phyloP scores from a whole-genome alignment of 2,888 invertebrate genomes.

The Apamea monoglypha region DNA sequence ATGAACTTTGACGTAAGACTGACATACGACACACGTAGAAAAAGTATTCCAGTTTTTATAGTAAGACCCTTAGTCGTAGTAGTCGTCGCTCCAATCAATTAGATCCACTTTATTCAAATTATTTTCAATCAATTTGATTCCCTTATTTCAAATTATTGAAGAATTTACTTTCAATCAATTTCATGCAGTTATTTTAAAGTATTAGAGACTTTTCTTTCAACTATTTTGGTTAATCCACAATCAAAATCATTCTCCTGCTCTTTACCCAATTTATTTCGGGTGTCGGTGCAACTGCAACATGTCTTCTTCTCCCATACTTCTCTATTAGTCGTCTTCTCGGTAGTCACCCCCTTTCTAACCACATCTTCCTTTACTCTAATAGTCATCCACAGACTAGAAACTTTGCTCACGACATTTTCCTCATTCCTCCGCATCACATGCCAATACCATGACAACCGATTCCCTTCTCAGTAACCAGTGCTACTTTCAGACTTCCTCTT shows the following conservation, averaged over 20 bases:
- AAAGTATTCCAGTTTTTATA: too few relatives aligned
- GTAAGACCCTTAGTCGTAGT: too few relatives aligned
- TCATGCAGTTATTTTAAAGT: background rate
- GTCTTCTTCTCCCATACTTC: background rate
- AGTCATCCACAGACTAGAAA: background rate
- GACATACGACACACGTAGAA: too few relatives aligned
- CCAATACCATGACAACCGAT: background rate
- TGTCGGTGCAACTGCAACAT: background rate
- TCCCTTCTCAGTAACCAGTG: background rate
- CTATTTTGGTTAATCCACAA: background rate
- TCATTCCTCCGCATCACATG: background rate
- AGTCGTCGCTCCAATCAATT: background rate
- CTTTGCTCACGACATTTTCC: background rate
- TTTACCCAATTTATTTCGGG: background rate
- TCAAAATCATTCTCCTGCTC: too few relatives aligned
- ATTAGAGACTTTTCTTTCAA: background rate
- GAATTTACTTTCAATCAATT: background rate
- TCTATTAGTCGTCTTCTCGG: background rate
- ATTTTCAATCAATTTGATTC: conserved; percentile 4
- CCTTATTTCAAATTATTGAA: background rate
- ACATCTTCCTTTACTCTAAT: background rate
- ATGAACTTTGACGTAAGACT: too few relatives aligned
- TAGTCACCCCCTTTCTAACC: background rate
- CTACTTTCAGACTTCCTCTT: background rate
- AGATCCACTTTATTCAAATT: background rate